phyloP scores from a whole-genome alignment of 2,113 vertebrate genomes.

The Pseudopipra pipra region DNA sequence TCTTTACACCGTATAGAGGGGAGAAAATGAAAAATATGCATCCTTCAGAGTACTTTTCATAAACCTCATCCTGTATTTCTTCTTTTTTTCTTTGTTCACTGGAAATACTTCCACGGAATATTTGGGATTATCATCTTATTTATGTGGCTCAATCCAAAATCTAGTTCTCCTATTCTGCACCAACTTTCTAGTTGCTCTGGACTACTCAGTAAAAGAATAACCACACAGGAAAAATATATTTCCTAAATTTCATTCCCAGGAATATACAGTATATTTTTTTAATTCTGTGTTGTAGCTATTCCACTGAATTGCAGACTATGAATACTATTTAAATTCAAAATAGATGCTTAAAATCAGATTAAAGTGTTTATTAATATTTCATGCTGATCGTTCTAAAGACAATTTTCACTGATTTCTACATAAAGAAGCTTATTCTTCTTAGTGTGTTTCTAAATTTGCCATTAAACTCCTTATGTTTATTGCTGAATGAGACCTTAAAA shows the following conservation, averaged over 20 bases:
- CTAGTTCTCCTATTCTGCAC: neutral
- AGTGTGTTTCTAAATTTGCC: neutral
- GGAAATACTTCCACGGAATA: neutral
- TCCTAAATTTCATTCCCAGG: neutral
- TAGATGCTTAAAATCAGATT: neutral
- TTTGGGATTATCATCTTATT: neutral
- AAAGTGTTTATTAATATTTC: neutral
- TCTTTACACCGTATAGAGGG: conserved; percentile 72
- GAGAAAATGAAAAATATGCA: neutral
- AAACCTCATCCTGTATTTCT: neutral
- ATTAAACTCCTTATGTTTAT: neutral
- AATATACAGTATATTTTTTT: neutral
- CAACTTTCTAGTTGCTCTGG: neutral
- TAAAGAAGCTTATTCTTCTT: neutral
- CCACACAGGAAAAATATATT: neutral
- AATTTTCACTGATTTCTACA: neutral
- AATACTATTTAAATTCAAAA: neutral
- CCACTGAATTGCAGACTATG: neutral
- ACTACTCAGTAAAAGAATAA: neutral
- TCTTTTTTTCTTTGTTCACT: neutral
- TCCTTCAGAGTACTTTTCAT: neutral
- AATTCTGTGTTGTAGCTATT: neutral
- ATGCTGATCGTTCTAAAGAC: neutral
- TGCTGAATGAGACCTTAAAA: neutral
- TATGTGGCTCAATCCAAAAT: neutral